Percentiles rank a stretch among this genome's conserved stretches.
Evolutionary conservation across 2,113 vertebrate genomes (phyloP).

Genomic region (Sciurus niger): DNA sequence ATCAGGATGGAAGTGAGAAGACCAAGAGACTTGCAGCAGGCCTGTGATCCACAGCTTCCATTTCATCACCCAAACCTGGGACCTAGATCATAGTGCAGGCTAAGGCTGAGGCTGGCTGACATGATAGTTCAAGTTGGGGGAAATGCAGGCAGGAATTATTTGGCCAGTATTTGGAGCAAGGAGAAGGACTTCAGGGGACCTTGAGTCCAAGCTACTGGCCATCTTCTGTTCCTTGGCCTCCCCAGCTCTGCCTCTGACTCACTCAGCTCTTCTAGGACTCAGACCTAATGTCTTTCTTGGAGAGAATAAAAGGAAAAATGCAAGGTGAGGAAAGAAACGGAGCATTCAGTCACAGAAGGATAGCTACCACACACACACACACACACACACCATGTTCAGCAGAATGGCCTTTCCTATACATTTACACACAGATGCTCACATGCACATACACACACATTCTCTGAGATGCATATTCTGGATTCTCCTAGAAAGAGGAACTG

Average conservation of each 20-base stretch:
- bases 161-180: not conserved
- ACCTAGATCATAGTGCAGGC: not conserved
- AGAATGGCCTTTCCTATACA: not conserved
- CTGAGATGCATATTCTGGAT: slow-evolving; percentile 38
- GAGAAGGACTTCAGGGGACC: not conserved
- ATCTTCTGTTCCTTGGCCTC: not conserved
- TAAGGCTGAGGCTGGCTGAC: not conserved
- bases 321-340: not conserved
- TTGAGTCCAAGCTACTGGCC: not conserved
- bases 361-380: not conserved
- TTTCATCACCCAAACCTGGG: not conserved
- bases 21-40: not conserved
- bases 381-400: not conserved
- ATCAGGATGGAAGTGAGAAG: not conserved
- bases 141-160: not conserved
- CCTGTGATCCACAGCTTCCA: not conserved
- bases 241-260: not conserved
- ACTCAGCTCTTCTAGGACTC: not conserved
- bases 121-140: not conserved
- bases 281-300: slow-evolving; percentile 29
- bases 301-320: slow-evolving; percentile 42
- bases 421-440: not conserved
- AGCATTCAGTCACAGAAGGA: not conserved
- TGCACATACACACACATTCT: not conserved
- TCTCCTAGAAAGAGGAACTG: slow-evolving; percentile 39